phyloP scores from a whole-genome alignment of 2,113 vertebrate species.

The Himantopus leucocephalus region DNA sequence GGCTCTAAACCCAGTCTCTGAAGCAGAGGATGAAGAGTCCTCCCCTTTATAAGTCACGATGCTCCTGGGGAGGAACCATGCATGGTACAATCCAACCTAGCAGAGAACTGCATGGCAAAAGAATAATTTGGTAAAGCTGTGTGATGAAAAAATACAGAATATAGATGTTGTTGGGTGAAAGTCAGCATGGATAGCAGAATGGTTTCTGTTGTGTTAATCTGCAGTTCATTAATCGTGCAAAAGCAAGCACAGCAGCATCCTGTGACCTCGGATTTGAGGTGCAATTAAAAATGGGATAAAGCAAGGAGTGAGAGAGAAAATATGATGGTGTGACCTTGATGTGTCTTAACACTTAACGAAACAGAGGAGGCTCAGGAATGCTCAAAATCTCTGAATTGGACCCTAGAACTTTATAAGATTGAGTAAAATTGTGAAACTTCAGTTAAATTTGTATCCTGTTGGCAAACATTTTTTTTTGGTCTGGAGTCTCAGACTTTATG shows the following conservation, averaged over 20 bases:
- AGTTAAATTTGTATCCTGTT: neutral
- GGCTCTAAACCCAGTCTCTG: neutral
- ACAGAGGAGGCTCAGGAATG: neutral
- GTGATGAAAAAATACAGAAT: neutral
- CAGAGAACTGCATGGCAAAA: neutral
- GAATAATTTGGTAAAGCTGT: neutral
- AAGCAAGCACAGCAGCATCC: neutral
- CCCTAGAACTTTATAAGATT: neutral
- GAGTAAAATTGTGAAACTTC: neutral
- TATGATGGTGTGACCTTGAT: neutral
- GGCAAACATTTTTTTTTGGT: neutral
- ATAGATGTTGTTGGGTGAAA: neutral
- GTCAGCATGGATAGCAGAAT: neutral
- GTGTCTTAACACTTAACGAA: neutral
- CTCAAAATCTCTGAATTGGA: neutral
- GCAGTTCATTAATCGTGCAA: neutral
- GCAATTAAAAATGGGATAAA: neutral
- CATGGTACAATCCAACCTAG: neutral
- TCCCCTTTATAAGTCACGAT: neutral
- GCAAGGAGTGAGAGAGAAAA: neutral
- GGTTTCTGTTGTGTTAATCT: neutral
- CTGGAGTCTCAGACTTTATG: neutral
- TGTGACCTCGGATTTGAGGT: neutral
- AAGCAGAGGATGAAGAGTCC: neutral
- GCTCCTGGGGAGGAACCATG: neutral